A percentile compares a stretch with the other conserved stretches of the same genome.
These are phyloP conservation scores for Hirtodrosophila confusa DNA, from an alignment of 2,888 invertebrate genomes.

Conservation along the genomic window DNA sequence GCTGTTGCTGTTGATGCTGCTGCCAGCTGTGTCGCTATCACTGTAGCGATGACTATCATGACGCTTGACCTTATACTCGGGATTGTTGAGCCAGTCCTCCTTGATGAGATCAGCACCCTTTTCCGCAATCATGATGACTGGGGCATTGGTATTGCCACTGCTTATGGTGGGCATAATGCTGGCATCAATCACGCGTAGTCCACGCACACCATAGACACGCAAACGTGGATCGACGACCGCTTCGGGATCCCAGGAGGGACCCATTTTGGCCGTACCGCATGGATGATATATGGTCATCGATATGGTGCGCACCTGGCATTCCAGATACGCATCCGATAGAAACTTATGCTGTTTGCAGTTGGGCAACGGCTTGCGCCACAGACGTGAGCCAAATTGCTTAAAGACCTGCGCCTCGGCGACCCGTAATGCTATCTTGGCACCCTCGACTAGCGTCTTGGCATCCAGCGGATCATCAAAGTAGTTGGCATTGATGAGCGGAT, in stretches of 20 bases:
- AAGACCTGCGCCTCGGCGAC: conserved; percentile 91
- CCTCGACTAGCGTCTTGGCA: conserved; percentile 92
- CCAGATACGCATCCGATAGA: conserved; percentile 92
- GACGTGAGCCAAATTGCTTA: conserved; percentile 90
- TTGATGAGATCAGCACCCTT: conserved; percentile 94
- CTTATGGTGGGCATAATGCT: conserved; percentile 58
- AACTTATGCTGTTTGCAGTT: conserved; percentile 90
- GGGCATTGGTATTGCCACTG: conserved; percentile 94
- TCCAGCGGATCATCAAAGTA: conserved; percentile 93
- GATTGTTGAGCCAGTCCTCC: conserved; percentile 89
- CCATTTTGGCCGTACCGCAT: conserved; percentile 95
- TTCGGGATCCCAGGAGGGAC: conserved; percentile 89
- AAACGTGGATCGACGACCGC: conserved; percentile 93
- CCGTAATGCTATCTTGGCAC: conserved; percentile 90
- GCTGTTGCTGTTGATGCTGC: conserved; percentile 7
- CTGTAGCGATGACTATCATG: conserved; percentile 34
- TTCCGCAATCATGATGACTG: conserved; percentile 96
- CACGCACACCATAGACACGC: conserved; percentile 90
- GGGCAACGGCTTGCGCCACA: conserved; percentile 91
- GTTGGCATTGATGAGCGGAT: conserved; percentile 95
- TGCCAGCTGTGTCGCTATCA: conserved; percentile 54
- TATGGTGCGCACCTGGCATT: conserved; percentile 93
- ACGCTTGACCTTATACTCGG: conserved; percentile 78
- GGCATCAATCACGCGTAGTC: conserved; percentile 84
- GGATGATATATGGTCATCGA: conserved; percentile 97